Evolutionary conservation across 2,888 invertebrate genomes (phyloP).

Genomic region (Isoperla grammatica): DNA sequence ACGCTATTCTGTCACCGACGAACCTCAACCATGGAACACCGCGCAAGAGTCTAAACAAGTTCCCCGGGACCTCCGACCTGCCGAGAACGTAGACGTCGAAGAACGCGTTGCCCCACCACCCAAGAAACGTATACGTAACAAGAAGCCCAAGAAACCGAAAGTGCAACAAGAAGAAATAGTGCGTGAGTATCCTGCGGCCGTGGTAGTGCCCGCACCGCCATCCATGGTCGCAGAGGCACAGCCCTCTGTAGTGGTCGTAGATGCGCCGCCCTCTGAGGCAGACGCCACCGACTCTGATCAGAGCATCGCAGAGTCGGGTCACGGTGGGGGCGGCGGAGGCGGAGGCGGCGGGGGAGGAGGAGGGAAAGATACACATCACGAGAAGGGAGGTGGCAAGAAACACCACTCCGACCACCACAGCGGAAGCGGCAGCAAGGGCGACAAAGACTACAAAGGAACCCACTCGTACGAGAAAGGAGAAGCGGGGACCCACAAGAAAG

Average conservation of each 20-base stretch:
- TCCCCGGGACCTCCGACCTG: too few species aligned
- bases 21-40: too few species aligned
- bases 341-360: not conserved
- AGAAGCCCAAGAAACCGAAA: not conserved
- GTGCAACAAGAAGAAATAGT: not conserved
- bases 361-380: constrained; percentile 26
- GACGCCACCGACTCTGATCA: constrained; percentile 6
- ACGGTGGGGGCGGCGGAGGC: not conserved
- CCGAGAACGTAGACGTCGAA: not conserved
- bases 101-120: not conserved
- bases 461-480: constrained; percentile 58
- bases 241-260: not conserved
- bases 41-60: too few species aligned
- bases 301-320: not conserved
- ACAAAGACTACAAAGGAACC: constrained; percentile 59
- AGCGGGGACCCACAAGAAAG: constrained; percentile 64
- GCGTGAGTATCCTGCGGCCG: too few species aligned
- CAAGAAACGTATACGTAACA: not conserved
- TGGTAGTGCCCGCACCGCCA: not conserved
- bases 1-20: too few species aligned
- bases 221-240: not conserved
- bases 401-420: constrained; percentile 52
- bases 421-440: constrained; percentile 55
- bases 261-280: not conserved
- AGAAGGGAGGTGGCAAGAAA: constrained; percentile 51